Evolutionary conservation across 2,797 vertebrate genomes (phyloP).

Genomic region (Pseudochirops cupreus): DNA sequence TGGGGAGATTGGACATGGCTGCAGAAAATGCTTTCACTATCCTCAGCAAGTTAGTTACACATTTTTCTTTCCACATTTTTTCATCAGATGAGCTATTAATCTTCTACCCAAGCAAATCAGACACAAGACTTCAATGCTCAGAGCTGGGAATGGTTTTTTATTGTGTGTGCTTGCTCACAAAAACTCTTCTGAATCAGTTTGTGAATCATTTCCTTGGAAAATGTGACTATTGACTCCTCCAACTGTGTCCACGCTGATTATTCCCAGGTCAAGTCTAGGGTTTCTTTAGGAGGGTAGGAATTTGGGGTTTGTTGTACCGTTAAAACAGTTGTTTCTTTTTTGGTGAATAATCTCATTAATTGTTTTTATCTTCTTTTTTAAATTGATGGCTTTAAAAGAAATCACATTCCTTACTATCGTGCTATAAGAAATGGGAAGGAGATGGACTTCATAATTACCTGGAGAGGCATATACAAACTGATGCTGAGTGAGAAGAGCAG

Average conservation of each 20-base stretch:
- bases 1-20: not conserved
- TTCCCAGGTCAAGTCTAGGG: not conserved
- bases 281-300: too few species aligned
- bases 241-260: not conserved
- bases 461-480: too few species aligned
- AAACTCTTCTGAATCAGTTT: not conserved
- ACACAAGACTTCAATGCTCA: too few species aligned
- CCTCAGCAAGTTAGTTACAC: not conserved
- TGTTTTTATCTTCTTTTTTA: too few species aligned
- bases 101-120: not conserved
- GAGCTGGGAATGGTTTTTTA: not conserved
- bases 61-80: not conserved
- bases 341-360: not conserved
- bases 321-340: not conserved
- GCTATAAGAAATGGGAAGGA: too few species aligned
- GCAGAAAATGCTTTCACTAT: not conserved
- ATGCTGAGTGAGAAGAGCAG: too few species aligned
- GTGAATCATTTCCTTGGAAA: conserved; percentile 22
- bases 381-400: too few species aligned
- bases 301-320: not conserved
- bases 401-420: too few species aligned
- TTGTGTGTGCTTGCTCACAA: not conserved
- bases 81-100: not conserved
- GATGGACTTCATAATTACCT: too few species aligned
- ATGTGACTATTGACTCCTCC: not conserved